Conservation (phyloP, 2,888 invertebrate species). For the Cheilosia variabilis region DNA sequence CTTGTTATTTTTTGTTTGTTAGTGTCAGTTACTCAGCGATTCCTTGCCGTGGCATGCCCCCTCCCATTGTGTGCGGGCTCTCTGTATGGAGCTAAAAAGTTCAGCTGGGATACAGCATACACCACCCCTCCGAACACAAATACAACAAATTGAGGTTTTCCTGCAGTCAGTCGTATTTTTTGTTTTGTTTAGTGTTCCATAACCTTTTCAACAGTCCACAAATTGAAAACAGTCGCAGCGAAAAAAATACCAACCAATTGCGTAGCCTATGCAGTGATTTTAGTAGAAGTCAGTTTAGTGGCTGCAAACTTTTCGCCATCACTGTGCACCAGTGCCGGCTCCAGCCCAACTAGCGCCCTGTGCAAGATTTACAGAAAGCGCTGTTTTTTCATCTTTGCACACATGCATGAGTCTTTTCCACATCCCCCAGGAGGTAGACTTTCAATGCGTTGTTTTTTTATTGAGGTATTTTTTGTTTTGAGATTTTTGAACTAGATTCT, state of each 20-base stretch:
- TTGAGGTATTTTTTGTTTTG: no score
- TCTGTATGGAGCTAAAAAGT: constrained; percentile 42
- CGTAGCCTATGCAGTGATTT: no score
- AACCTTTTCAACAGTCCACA: constrained; percentile 42
- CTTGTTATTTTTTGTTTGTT: constrained; percentile 46
- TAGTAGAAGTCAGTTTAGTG: not conserved
- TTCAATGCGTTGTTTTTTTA: no score
- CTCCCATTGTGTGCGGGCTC: constrained; percentile 2
- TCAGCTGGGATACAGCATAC: constrained; percentile 14
- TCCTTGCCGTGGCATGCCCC: constrained; percentile 34
- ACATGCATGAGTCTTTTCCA: no score
- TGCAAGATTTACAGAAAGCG: no score
- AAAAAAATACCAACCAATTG: constrained; percentile 6
- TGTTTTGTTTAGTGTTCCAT: constrained; percentile 48
- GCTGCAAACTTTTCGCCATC: constrained; percentile 22
- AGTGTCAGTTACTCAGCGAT: constrained; percentile 12
- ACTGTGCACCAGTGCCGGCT: no score
- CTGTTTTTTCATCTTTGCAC: no score
- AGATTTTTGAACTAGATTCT: no score
- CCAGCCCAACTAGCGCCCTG: no score
- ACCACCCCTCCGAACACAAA: constrained; percentile 32
- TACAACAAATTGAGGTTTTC: constrained; percentile 69
- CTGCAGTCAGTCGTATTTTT: constrained; percentile 47
- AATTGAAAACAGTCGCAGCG: constrained; percentile 42
- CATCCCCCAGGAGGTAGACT: no score